A percentile compares a stretch with the other conserved stretches of the same genome.
These are phyloP conservation scores for Merluccius polli DNA, from an alignment of 2,797 vertebrate species.

Conservation along the genomic window DNA sequence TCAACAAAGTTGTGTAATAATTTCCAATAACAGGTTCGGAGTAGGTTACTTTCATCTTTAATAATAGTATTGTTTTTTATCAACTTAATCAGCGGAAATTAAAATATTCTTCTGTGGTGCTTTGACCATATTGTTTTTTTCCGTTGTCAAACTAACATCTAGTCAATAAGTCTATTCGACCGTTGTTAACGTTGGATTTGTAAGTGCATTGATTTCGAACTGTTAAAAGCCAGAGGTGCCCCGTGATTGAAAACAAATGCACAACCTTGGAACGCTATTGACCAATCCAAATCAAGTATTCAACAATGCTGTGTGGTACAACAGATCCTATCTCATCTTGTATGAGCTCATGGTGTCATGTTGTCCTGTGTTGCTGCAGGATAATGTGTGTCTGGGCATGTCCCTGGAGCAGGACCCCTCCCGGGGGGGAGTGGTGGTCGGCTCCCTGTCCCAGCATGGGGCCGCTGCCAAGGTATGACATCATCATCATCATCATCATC, in stretches of 20 bases:
- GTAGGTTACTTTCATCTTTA: not conserved
- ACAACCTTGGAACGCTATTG: not conserved
- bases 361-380: conserved; percentile 32
- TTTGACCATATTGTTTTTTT: not conserved
- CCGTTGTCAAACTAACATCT: not conserved
- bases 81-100: not conserved
- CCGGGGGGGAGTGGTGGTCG: conserved; percentile 35
- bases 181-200: not conserved
- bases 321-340: not conserved
- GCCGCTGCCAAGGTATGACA: conserved; percentile 58
- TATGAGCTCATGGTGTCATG: not conserved
- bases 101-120: not conserved
- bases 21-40: too few species aligned
- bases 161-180: not conserved
- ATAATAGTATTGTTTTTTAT: not conserved
- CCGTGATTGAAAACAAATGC: not conserved
- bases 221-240: not conserved
- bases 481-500: conserved; percentile 8
- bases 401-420: conserved; percentile 36
- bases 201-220: not conserved
- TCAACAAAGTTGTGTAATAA: too few species aligned
- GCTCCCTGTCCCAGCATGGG: conserved; percentile 48
- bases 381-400: conserved; percentile 49
- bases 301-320: not conserved
- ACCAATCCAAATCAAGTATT: not conserved